phyloP scores from a whole-genome alignment of 2,113 vertebrate genomes.

The Jacana jacana region DNA sequence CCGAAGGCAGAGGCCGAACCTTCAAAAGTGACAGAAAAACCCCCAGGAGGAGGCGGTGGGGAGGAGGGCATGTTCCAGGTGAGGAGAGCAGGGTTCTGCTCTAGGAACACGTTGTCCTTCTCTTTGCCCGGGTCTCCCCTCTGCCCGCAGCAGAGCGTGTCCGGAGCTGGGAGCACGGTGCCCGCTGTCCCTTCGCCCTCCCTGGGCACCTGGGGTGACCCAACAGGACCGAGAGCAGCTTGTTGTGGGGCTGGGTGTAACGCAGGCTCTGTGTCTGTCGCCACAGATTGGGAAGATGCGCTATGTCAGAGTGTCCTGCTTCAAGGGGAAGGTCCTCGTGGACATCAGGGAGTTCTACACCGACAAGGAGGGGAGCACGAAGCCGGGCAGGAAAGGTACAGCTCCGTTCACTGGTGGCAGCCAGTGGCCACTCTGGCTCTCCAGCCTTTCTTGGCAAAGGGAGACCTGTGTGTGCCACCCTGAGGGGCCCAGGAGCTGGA shows the following conservation, averaged over 20 bases:
- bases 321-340: not conserved
- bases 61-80: not conserved
- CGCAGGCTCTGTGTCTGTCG: not conserved
- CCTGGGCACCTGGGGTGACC: fast-evolving
- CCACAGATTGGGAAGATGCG: not conserved
- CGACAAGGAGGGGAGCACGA: not conserved
- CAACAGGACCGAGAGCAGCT: not conserved
- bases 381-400: conserved; percentile 5
- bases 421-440: fast-evolving
- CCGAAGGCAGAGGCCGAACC: not conserved
- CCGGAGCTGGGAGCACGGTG: not conserved
- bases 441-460: not conserved
- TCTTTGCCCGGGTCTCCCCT: not conserved
- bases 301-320: not conserved
- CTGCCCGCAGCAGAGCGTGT: too few species aligned
- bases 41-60: not conserved
- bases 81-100: not conserved
- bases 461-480: fast-evolving
- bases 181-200: too few species aligned
- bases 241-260: not conserved
- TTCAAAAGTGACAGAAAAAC: not conserved
- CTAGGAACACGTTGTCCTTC: not conserved
- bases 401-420: fast-evolving
- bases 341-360: not conserved
- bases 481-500: not conserved